Evolutionary conservation across 2,113 vertebrate species (phyloP), one percentile per base, ranked within the genome.

Genomic region (Empidonax traillii): DNA sequence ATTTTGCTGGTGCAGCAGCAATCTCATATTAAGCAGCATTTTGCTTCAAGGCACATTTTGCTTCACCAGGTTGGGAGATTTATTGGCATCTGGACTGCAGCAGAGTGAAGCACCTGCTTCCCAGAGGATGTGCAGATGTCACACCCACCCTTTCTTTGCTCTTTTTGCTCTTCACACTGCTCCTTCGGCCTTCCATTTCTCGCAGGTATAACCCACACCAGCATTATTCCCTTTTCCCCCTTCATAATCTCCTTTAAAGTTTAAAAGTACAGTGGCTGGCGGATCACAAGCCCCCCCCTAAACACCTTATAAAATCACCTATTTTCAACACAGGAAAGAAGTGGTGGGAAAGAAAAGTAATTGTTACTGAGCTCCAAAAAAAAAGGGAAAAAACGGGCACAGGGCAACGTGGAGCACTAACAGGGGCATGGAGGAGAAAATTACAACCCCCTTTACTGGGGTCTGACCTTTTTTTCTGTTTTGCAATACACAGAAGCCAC

Each of bases 371-470:
- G 58, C 52, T 83, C 35, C 13, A 44, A 11, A 35, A 35, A 35
- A 35, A 35, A 35, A 35, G 8, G 35, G 35, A 35, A 35, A 35
- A 35, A 68, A 31, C 14, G 25, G 43, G 23, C 31, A 17, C 8
- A 0, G 24, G n/a, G 19, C 20, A 58, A 41, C 0, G 3, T 23
- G 63, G 13, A 24, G 22, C n/a, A 28, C 3, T 19, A 71, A 27
- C 18, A 12, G 20, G 27, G 44, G 14, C 14, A 9, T 0, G 20
- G 1, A 52, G 46, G 21, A 68, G 28, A 19, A 44, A 51, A 28
- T 17, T 27, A 11, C 53, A 62, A 33, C 6, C 11, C 12, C 25
- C 47, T 62, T 47, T 14, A 14, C 31, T 14, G 9, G 35, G 9
- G 8, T 31, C 18, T 31, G 55, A 35, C 49, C 4, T 1, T 35